Percentiles rank a stretch among this genome's conserved stretches.
phyloP scores from a whole-genome alignment of 1,140 invertebrate genomes.

The Whitmania pigra region DNA sequence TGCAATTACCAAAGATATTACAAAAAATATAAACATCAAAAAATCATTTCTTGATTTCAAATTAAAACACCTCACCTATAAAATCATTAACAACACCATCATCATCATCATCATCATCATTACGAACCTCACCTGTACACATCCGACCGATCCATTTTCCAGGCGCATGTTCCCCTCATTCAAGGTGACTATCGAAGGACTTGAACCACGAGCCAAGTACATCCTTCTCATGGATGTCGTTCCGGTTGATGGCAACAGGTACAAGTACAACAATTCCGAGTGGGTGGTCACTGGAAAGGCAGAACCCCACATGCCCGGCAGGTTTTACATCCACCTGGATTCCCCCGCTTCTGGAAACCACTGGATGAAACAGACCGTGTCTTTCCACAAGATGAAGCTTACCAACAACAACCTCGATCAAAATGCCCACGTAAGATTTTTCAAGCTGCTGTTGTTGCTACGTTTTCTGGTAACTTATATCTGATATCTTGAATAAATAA shows the following conservation, averaged over 20 bases:
- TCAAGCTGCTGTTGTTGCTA: no score
- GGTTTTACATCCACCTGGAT: conserved; percentile 93
- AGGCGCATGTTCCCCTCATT: conserved; percentile 41
- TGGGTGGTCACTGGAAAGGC: conserved; percentile 34
- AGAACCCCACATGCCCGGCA: conserved; percentile 67
- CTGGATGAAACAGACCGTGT: conserved; percentile 95
- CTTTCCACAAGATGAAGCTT: conserved; percentile 93
- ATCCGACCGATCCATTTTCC: conserved; percentile 16
- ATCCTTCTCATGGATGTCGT: conserved; percentile 92
- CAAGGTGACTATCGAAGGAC: conserved; percentile 38
- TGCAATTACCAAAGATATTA: neutral
- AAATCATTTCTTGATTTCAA: neutral
- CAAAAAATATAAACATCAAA: neutral
- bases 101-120: conserved; percentile 7
- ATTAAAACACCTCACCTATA: neutral
- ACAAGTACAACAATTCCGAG: conserved; percentile 26
- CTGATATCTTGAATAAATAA: no score
- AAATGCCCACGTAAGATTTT: conserved; percentile 63
- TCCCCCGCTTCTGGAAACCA: conserved; percentile 84
- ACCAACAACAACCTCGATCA: conserved; percentile 97
- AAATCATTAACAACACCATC: neutral
- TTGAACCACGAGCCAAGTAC: conserved; percentile 94
- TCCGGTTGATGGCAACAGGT: conserved; percentile 74
- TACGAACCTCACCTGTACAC: neutral
- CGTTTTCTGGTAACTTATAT: no score